A percentile compares a stretch with the other conserved stretches of the same genome.
These are phyloP conservation scores for Thinocorus orbignyianus DNA, from an alignment of 2,113 vertebrate species.

Conservation along the genomic window DNA sequence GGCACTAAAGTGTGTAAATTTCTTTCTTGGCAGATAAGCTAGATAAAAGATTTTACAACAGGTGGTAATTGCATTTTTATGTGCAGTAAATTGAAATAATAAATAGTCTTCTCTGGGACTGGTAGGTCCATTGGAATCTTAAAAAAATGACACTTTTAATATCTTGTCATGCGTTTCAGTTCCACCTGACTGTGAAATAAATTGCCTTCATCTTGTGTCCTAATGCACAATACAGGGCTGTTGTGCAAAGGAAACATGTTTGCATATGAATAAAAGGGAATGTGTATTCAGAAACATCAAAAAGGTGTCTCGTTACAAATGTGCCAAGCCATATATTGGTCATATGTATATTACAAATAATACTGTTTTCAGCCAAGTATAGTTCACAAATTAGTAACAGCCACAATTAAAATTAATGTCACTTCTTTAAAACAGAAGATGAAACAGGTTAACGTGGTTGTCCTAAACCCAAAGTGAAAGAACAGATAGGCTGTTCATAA, in stretches of 20 bases:
- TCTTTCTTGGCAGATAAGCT: not conserved
- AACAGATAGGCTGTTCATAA: not conserved
- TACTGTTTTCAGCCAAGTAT: not conserved
- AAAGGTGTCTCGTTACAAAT: constrained; percentile 23
- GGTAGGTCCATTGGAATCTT: not conserved
- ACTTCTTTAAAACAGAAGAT: not conserved
- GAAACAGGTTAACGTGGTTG: not conserved
- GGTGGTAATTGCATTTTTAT: not conserved
- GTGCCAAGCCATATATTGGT: not conserved
- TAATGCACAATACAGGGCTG: not conserved
- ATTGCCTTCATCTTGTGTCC: not conserved
- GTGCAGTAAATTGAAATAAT: not conserved
- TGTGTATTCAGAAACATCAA: not conserved
- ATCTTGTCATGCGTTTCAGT: not conserved
- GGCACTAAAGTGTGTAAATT: not conserved
- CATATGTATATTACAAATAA: not conserved
- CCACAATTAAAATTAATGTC: not conserved
- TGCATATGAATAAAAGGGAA: not conserved
- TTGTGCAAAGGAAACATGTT: not conserved
- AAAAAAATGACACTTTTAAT: not conserved
- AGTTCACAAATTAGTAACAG: not conserved
- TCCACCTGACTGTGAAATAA: not conserved
- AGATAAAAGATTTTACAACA: not conserved
- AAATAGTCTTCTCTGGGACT: not conserved
- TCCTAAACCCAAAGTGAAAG: not conserved